These are phyloP conservation scores for Netelia melanura DNA, from an alignment of 2,888 invertebrate genomes.

Conservation along the genomic window DNA sequence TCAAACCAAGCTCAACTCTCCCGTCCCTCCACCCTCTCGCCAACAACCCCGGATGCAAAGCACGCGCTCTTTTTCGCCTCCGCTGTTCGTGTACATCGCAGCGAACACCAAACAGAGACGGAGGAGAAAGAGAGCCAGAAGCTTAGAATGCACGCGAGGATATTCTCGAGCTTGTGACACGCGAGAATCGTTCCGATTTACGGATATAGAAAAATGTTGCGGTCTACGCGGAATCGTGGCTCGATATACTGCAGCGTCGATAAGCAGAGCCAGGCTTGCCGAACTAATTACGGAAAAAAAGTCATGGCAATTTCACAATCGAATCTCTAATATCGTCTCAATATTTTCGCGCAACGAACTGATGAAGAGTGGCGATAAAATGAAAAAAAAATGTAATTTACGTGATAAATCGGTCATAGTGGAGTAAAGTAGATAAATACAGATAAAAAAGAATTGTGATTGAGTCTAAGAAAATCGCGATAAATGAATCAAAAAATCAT, in stretches of 20 bases:
- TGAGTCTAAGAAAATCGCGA: no score
- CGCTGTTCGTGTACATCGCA: background rate
- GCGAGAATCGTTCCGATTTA: slow-evolving; percentile 60
- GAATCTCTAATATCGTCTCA: background rate
- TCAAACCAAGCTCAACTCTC: slow-evolving; percentile 54
- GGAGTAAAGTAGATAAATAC: no score
- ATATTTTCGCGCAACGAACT: no score
- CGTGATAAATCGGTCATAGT: no score
- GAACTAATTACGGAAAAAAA: background rate
- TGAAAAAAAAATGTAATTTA: no score
- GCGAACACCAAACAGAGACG: slow-evolving; percentile 9
- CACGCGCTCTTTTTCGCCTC: slow-evolving; percentile 66
- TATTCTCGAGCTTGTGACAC: slow-evolving; percentile 69
- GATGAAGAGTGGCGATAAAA: no score
- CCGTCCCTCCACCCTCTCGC: slow-evolving; percentile 40
- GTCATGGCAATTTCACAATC: background rate
- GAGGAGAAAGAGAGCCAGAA: slow-evolving; percentile 62
- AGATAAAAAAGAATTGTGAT: no score
- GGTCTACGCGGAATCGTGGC: background rate
- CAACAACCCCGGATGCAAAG: slow-evolving; percentile 59
- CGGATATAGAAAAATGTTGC: slow-evolving; percentile 17
- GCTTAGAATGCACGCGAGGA: slow-evolving; percentile 83
- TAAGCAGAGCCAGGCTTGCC: background rate
- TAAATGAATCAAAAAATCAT: no score
- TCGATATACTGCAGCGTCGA: slow-evolving; percentile 31